These are phyloP conservation scores for Mustela nigripes DNA, from an alignment of 2,113 vertebrate genomes.

Conservation along the genomic window DNA sequence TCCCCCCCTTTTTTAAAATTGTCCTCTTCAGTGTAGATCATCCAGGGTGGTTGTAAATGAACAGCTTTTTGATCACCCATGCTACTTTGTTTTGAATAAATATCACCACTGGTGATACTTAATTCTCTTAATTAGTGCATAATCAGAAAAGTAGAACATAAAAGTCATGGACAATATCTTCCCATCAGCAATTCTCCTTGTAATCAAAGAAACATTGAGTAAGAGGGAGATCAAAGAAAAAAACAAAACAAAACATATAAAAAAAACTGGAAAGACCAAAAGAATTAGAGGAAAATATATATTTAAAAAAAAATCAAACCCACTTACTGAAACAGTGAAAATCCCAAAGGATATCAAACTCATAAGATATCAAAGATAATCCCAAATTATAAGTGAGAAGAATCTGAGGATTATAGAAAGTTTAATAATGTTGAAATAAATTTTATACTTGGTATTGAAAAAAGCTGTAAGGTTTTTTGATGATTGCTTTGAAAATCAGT, in stretches of 20 bases:
- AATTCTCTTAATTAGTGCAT: slow-evolving; percentile 25
- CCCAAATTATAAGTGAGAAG: neutral
- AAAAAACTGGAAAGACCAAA: neutral
- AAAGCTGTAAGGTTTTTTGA: neutral
- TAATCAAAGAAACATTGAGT: neutral
- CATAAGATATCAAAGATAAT: neutral
- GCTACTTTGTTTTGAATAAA: slow-evolving; percentile 31
- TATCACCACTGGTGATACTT: neutral
- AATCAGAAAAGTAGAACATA: neutral
- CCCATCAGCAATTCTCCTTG: neutral
- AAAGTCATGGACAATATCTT: neutral
- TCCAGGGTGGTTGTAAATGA: neutral
- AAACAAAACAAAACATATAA: neutral
- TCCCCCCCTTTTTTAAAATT: neutral
- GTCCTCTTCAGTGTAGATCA: neutral
- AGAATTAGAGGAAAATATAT: neutral
- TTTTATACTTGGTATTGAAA: neutral
- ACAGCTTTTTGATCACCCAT: neutral
- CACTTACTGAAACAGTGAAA: slow-evolving; percentile 1
- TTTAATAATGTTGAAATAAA: neutral
- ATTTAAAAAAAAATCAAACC: slow-evolving; percentile 1
- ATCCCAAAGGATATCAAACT: neutral
- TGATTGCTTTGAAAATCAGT: neutral
- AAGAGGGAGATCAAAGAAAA: neutral
- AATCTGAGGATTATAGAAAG: neutral